These are phyloP conservation scores for Liasis olivaceus DNA, from an alignment of 2,797 vertebrate genomes.

Conservation along the genomic window DNA sequence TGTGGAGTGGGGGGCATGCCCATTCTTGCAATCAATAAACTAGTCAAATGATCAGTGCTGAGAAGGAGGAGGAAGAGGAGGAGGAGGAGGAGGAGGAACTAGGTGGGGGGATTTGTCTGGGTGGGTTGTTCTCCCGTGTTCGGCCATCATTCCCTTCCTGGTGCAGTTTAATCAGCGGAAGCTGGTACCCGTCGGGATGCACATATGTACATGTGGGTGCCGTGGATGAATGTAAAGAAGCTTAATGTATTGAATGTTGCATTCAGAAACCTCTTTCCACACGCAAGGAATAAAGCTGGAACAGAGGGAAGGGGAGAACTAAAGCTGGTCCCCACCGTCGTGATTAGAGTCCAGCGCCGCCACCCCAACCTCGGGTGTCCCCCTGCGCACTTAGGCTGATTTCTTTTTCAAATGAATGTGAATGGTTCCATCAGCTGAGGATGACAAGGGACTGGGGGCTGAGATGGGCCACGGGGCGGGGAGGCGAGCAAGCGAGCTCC, in stretches of 20 bases:
- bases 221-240: background rate
- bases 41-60: no score
- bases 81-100: background rate
- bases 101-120: background rate
- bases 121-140: background rate
- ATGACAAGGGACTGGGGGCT: slow-evolving; percentile 32
- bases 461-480: background rate
- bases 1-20: no score
- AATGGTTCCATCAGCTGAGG: slow-evolving; percentile 60
- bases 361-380: background rate
- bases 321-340: background rate
- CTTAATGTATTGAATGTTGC: background rate
- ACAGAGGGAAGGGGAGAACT: background rate
- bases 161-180: background rate
- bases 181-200: no score
- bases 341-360: slow-evolving; percentile 32
- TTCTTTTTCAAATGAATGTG: slow-evolving; percentile 45
- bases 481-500: background rate
- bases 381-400: background rate
- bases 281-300: background rate
- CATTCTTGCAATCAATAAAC: no score
- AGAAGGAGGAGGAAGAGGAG: no score
- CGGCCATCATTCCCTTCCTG: background rate
- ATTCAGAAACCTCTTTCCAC: background rate
- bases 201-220: no score